Conservation (phyloP, 1,140 invertebrate species). For the honey bee (Apis mellifera) region DNA sequence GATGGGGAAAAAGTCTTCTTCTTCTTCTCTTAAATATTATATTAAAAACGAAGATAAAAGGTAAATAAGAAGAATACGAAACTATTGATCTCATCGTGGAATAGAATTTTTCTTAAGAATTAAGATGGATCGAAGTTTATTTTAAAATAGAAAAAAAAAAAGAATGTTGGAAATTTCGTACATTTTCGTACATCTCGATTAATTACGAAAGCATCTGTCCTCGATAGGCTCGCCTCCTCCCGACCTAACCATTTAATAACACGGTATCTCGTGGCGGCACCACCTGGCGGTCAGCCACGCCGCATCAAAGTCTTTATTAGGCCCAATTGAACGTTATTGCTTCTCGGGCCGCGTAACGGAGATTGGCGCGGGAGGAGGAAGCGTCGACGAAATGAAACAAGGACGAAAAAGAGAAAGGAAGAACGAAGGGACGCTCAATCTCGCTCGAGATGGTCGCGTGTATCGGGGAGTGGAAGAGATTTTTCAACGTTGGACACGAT, state of each 20-base stretch:
- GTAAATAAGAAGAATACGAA: too few relatives aligned
- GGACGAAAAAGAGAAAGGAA: not conserved
- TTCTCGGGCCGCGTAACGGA: constrained; percentile 31
- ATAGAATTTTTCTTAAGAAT: too few relatives aligned
- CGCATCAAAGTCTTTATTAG: constrained; percentile 71
- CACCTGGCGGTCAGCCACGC: constrained; percentile 65
- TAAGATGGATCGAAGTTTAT: too few relatives aligned
- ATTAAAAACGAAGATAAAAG: too few relatives aligned
- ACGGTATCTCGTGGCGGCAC: constrained; percentile 55
- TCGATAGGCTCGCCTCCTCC: not conserved
- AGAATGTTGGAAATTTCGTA: too few relatives aligned
- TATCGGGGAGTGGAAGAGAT: too few relatives aligned
- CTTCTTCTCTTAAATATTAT: too few relatives aligned
- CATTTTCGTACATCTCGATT: not conserved
- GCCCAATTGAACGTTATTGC: constrained; percentile 65
- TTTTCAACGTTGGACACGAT: not conserved
- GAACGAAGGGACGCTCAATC: not conserved
- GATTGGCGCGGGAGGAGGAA: not conserved
- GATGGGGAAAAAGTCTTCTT: too few relatives aligned
- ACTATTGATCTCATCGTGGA: too few relatives aligned
- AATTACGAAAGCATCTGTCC: constrained; percentile 26
- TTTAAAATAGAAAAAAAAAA: too few relatives aligned
- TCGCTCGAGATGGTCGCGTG: too few relatives aligned
- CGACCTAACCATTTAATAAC: constrained; percentile 71
- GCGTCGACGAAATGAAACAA: not conserved